Evolutionary conservation across 2,797 vertebrate genomes (phyloP), one percentile per base, ranked within the genome.

Genomic region (Euthynnus affinis): DNA sequence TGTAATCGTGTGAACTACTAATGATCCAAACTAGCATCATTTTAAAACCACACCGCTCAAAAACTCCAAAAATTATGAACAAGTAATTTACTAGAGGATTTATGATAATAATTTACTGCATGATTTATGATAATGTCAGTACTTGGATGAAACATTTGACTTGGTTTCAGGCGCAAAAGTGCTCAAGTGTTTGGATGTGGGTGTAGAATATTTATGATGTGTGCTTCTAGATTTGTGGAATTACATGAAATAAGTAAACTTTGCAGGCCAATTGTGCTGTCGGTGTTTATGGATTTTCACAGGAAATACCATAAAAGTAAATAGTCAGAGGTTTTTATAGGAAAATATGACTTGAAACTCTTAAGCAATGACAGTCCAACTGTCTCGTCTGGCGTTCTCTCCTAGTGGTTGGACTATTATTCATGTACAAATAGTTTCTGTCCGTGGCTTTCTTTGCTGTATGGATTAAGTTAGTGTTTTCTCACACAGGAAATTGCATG

Each of bases 401-500:
- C 59, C 49, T 2, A 42, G 73, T 0, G 25, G 60, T 85, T 77
- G 22, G 57, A 79, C 77, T 56, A 78, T 88, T 76, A 74, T 67
- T 85, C 78, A 82, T 52, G 68, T 62, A 84, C 68, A 71, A 83
- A 88, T 80, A 71, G 57, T 85, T 78, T 86, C 83, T 87, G 78
- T 82, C 71, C 48, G 14, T 80, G 61, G 71, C 52, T 79, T 57
- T 76, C 71, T 74, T 51, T 74, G 66, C 69, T 67, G 73, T 42
- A 80, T 87, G 90, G 92, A 89, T 90, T 82, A 87, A 89, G 80
- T 89, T 81, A 83, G 85, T 60, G 80, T 82, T 89, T 91, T 90
- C 82, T 91, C 85, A 78, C 91, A 91, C 94, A 94, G 94, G 93
- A 94, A 93, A 93, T 94, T 94, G 89, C 85, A 68, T 55, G 90